Conservation (phyloP, 2,113 vertebrate species). For the Lepus americanus region DNA sequence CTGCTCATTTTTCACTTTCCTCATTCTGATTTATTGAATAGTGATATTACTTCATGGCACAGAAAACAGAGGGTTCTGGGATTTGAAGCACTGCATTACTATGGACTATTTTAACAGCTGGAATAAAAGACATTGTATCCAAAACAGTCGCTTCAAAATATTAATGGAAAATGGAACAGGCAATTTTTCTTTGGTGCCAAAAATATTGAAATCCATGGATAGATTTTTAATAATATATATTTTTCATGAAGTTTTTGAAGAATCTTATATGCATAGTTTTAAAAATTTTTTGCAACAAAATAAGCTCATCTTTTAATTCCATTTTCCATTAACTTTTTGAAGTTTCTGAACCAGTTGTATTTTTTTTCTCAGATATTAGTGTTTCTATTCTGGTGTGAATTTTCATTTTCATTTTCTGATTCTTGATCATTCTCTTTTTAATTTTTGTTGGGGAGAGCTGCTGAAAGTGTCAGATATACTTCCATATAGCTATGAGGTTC, state of each 20-base stretch:
- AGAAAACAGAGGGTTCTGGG: neutral
- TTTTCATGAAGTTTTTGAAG: no score
- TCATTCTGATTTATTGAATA: neutral
- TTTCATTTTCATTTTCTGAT: conserved; percentile 34
- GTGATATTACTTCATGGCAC: neutral
- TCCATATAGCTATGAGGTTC: neutral
- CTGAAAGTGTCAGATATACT: neutral
- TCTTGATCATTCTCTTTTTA: neutral
- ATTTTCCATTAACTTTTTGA: no score
- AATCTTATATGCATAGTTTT: no score
- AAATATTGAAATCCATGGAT: no score
- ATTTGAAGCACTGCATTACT: neutral
- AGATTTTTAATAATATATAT: no score
- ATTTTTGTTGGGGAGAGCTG: neutral
- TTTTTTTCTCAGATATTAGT: neutral
- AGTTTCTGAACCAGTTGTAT: neutral
- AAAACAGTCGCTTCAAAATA: neutral
- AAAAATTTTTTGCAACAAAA: no score
- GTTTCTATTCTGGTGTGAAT: conserved; percentile 39
- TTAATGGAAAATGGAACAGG: no score
- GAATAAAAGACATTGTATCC: neutral
- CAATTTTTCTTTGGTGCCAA: no score
- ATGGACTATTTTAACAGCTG: neutral
- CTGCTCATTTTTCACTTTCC: conserved; percentile 1
- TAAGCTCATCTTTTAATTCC: no score